A percentile compares a stretch with the other conserved stretches of the same genome.
phyloP scores from a whole-genome alignment of 2,797 vertebrate genomes.

The Protosalanx chinensis region DNA sequence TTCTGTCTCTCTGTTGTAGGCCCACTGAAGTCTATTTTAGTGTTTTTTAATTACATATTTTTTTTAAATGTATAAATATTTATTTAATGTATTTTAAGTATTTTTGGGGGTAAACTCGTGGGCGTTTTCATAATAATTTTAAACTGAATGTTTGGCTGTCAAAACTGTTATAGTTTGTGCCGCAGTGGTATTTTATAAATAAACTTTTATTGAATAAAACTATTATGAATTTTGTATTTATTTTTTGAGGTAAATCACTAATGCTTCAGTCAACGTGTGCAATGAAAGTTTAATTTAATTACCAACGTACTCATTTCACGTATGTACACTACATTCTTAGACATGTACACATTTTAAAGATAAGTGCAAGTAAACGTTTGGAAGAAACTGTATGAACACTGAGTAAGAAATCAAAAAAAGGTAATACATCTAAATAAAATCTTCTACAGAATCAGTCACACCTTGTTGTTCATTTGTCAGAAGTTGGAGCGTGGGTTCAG shows the following conservation, averaged over 20 bases:
- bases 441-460: slow-evolving; percentile 13
- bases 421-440: neutral
- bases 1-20: slow-evolving; percentile 54
- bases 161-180: neutral
- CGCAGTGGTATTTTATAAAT: neutral
- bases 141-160: neutral
- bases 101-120: neutral
- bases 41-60: neutral
- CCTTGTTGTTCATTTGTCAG: neutral
- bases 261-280: slow-evolving; percentile 8
- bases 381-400: neutral
- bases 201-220: neutral
- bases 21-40: neutral
- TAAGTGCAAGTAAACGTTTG: slow-evolving; percentile 25
- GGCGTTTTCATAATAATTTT: neutral
- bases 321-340: slow-evolving; percentile 43
- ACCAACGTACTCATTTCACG: slow-evolving; percentile 23
- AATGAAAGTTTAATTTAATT: slow-evolving; percentile 47
- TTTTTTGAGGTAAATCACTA: neutral
- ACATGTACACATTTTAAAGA: neutral
- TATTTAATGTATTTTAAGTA: neutral
- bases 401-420: neutral
- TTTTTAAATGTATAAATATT: neutral
- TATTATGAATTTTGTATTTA: neutral
- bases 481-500: slow-evolving; percentile 24